Base-by-base conservation (phyloP, 2,888 invertebrate genomes). In the Stenoptilia bipunctidactyla region DNA sequence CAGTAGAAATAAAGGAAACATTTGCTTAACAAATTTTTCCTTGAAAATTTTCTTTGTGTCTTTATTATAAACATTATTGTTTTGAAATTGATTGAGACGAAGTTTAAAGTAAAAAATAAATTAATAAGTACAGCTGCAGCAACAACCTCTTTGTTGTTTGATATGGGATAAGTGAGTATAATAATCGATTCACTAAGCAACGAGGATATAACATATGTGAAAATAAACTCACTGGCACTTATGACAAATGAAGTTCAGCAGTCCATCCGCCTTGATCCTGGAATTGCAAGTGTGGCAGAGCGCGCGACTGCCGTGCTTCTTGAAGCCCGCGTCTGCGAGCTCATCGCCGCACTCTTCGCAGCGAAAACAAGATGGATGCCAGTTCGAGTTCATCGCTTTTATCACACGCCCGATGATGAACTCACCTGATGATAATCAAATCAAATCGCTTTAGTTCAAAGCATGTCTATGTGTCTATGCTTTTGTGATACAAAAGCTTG, bases 361-460 rank as follows among this genome's bases (percentile, higher is more conserved):
- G 14, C 94, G 90, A 87, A 99, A 99, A 72, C 99, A 99, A 45
- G 90, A 89, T 1, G 98, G 98, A 83, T 99, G 99, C 99, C 99
- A 99, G 72, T 95, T 97, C 25, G 95, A 90, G 62, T 98, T 97
- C 97, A 99, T 98, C 1, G 99, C 99, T 73, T 99, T 99, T 66
- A 99, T 99, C 36, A 99, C 99, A 42, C 99, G 90, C 0, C 99
- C 99, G 65, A 98, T 96, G 44, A 99, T 96, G 70, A 99, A 99
- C 74, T 97, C 97, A 15, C 92, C 92, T 92, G 62, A 4, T 4
- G 13, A 43, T n/a, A n/a, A n/a, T n/a, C n/a, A n/a, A n/a, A n/a
- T n/a, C n/a, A n/a, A n/a, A n/a, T n/a, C n/a, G n/a, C n/a, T n/a
- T n/a, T n/a, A n/a, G n/a, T n/a, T n/a, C n/a, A n/a, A n/a, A n/a